A percentile compares a stretch with the other conserved stretches of the same genome.
These are phyloP conservation scores for Apis cerana DNA, from an alignment of 1,140 invertebrate species.

Conservation along the genomic window DNA sequence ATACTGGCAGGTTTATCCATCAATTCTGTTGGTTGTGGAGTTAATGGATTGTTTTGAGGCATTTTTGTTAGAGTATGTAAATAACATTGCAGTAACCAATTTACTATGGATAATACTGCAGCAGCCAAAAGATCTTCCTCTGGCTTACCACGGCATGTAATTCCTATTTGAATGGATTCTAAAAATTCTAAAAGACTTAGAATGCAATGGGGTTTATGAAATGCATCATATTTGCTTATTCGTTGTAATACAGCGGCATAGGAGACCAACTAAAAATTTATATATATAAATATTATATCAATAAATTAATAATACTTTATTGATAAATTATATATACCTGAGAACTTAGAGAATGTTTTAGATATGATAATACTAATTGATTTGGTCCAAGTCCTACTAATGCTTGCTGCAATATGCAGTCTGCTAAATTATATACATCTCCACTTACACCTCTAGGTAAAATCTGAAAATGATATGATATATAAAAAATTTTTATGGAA, in stretches of 20 bases:
- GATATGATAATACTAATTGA: constrained; percentile 93
- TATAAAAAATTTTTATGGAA: not conserved
- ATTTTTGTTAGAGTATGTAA: constrained; percentile 83
- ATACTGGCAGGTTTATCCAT: constrained; percentile 87
- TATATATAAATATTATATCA: not conserved
- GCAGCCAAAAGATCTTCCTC: constrained; percentile 90
- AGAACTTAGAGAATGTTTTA: constrained; percentile 94
- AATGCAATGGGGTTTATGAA: constrained; percentile 94
- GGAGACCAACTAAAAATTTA: constrained; percentile 87
- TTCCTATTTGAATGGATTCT: constrained; percentile 88
- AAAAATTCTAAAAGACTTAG: constrained; percentile 92
- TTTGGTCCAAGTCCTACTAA: constrained; percentile 95
- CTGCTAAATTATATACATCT: constrained; percentile 94
- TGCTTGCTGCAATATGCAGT: constrained; percentile 96
- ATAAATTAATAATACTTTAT: constrained; percentile 1
- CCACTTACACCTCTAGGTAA: constrained; percentile 92
- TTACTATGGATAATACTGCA: constrained; percentile 88
- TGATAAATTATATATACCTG: constrained; percentile 80
- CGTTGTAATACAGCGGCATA: constrained; percentile 93
- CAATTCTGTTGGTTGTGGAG: constrained; percentile 83
- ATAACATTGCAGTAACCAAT: constrained; percentile 92
- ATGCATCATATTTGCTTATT: constrained; percentile 94
- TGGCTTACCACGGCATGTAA: constrained; percentile 88
- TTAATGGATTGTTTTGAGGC: constrained; percentile 79
- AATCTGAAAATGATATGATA: constrained; percentile 79